Percentiles rank a stretch among this genome's conserved stretches.
These are phyloP conservation scores for Nudaria mundana DNA, from an alignment of 2,888 invertebrate species.

Conservation along the genomic window DNA sequence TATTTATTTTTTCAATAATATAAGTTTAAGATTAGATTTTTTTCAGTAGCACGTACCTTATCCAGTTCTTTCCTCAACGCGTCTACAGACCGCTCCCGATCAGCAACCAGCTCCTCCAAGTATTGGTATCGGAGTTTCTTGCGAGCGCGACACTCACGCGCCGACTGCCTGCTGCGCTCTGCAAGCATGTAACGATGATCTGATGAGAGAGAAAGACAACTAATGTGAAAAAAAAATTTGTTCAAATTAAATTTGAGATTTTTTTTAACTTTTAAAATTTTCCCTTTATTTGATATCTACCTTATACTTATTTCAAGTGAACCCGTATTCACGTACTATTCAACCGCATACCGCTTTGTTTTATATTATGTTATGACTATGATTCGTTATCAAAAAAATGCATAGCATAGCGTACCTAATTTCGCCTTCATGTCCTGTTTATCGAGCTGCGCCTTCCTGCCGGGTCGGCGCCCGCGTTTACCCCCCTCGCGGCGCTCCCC, in stretches of 20 bases:
- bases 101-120: conserved; percentile 95
- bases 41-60: conserved; percentile 85
- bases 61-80: conserved; percentile 94
- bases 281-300: no score
- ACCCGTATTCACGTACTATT: no score
- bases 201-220: conserved; percentile 6
- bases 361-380: no score
- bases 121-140: conserved; percentile 98
- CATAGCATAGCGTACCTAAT: conserved; percentile 87
- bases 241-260: no score
- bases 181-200: conserved; percentile 25
- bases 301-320: no score
- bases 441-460: conserved; percentile 90
- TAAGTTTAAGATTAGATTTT: no score
- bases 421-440: conserved; percentile 97
- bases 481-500: conserved; percentile 90
- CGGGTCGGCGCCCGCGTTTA: conserved; percentile 93
- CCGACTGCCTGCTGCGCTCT: conserved; percentile 98
- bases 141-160: conserved; percentile 97
- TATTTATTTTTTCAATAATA: no score
- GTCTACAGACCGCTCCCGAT: conserved; percentile 95
- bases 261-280: no score
- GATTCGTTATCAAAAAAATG: no score
- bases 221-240: no score
- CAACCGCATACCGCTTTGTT: no score